Percentiles rank a stretch among this genome's conserved stretches.
Evolutionary conservation across 2,888 invertebrate genomes (phyloP).

Genomic region (Agriopis marginaria): DNA sequence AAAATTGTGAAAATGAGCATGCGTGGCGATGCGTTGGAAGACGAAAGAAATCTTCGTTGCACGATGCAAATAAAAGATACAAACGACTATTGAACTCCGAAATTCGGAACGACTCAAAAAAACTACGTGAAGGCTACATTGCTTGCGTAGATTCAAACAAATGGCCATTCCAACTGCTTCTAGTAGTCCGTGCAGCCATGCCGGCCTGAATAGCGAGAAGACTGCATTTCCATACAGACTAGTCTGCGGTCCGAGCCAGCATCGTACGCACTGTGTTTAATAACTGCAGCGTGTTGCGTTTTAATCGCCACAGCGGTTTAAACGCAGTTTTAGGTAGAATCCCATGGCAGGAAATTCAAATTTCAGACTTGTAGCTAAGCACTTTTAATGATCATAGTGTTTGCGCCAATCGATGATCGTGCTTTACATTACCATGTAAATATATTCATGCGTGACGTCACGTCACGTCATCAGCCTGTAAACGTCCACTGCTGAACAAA

Average conservation of each 20-base stretch:
- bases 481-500: too few species aligned
- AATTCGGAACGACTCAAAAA: not conserved
- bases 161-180: not conserved
- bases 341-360: too few species aligned
- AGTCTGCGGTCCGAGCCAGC: slow-evolving; percentile 43
- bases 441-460: too few species aligned
- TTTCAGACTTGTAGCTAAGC: too few species aligned
- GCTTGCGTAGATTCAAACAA: not conserved
- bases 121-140: not conserved
- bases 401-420: too few species aligned
- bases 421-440: too few species aligned
- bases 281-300: slow-evolving; percentile 19
- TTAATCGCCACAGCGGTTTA: too few species aligned
- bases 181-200: not conserved
- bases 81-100: not conserved
- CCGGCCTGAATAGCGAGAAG: slow-evolving; percentile 27
- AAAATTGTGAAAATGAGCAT: too few species aligned
- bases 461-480: too few species aligned
- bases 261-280: slow-evolving; percentile 38
- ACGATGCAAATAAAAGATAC: too few species aligned
- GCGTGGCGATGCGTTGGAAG: not conserved
- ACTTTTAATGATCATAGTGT: too few species aligned
- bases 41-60: not conserved
- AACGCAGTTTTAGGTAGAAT: too few species aligned
- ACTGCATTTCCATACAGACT: slow-evolving; percentile 55